These are phyloP conservation scores for Gonioctena quinquepunctata DNA, from an alignment of 1,140 invertebrate genomes.

Conservation along the genomic window DNA sequence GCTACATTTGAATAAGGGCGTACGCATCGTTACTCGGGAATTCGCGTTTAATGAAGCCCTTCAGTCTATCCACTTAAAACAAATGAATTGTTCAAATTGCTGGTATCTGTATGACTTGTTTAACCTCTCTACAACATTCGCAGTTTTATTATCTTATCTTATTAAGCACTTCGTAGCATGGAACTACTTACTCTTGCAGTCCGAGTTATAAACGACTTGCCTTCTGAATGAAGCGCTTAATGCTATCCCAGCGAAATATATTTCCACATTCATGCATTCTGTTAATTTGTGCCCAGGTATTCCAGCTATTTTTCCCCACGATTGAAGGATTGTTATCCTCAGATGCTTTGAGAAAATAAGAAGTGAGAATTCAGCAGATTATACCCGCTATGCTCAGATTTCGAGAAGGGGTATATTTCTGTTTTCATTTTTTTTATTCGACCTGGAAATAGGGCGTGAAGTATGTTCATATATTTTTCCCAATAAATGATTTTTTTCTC, in stretches of 20 bases:
- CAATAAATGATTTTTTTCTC: too few species aligned
- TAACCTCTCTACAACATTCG: not conserved
- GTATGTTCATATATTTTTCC: too few species aligned
- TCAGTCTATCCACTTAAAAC: not conserved
- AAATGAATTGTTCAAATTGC: not conserved
- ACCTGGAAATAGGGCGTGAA: too few species aligned
- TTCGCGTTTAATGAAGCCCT: not conserved
- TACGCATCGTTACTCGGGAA: not conserved
- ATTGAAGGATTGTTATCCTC: too few species aligned
- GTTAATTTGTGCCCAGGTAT: too few species aligned
- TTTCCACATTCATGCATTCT: not conserved
- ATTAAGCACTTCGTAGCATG: not conserved
- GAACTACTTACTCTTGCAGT: not conserved
- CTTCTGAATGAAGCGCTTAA: not conserved
- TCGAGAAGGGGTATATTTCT: too few species aligned
- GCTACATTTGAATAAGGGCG: not conserved
- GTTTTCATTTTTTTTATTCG: too few species aligned
- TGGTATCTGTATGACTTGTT: not conserved
- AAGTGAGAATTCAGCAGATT: too few species aligned
- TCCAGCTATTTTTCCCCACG: too few species aligned
- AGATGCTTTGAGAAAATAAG: too few species aligned
- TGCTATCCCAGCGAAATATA: not conserved
- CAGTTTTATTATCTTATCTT: not conserved
- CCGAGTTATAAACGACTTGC: not conserved
- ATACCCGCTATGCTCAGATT: too few species aligned